Evolutionary conservation across 2,888 invertebrate genomes (phyloP).

Genomic region (Miltochrista miniata): DNA sequence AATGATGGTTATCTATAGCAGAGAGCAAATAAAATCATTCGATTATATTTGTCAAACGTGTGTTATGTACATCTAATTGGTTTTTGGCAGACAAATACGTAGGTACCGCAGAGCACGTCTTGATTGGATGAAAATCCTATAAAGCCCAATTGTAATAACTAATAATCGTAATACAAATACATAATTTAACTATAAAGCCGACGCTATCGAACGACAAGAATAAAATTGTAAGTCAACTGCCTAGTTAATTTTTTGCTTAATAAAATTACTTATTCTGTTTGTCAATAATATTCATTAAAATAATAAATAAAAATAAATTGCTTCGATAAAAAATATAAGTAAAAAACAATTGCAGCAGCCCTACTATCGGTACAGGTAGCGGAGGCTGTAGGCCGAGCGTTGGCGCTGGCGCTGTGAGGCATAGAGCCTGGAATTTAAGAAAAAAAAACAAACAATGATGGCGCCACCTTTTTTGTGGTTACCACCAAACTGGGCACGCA

Average conservation of each 20-base stretch:
- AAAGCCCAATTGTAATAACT: neutral
- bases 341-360: conserved; percentile 16
- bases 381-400: conserved; percentile 41
- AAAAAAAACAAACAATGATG: conserved; percentile 41
- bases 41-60: neutral
- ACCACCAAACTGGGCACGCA: conserved; percentile 18
- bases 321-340: no score
- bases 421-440: conserved; percentile 27
- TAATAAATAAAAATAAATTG: no score
- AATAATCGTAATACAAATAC: no score
- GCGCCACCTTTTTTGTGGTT: conserved; percentile 38
- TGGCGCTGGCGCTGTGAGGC: conserved; percentile 39
- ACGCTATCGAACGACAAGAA: no score
- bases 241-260: no score
- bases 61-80: neutral
- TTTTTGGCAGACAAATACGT: neutral
- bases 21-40: neutral
- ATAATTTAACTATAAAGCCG: no score
- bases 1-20: neutral
- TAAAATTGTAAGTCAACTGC: no score
- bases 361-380: conserved; percentile 23
- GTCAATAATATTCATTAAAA: no score
- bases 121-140: neutral
- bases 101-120: neutral
- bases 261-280: no score